Base-by-base conservation (phyloP, 2,113 vertebrate genomes). In the Neolamprologus falcicula region DNA sequence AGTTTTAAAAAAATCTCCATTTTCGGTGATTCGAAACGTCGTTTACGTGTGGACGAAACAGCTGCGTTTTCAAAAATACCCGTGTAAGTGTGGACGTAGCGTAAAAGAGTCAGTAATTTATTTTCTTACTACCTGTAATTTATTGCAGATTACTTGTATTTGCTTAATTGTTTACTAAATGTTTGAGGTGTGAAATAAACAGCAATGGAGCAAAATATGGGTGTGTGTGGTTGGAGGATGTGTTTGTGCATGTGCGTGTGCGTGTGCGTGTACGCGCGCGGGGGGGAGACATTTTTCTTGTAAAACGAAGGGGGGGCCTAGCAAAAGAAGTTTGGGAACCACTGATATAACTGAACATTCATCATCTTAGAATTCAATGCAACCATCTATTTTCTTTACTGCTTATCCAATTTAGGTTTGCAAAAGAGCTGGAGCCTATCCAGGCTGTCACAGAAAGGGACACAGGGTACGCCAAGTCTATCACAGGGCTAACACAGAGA, bases 341-440 rank as follows among this genome's bases (percentile, higher is more conserved):
- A 57, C 13, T 57, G 54, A 57, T 3, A 13, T 57, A 73, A 45
- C 37, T 26, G 14, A 17, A 17, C 24, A 76, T 76, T 76, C 40
- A 47, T 45, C 14, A 17, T 47, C 21, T 47, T 47, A 76, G 68
- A 76, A 28, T 76, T 76, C 68, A 26, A 76, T 73, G 40, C 40
- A 73, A 45, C 40, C 14, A 47, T 76, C 68, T 17, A 28, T 28
- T 76, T 47, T 47, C 24, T 47, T 76, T 28, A 76, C 21, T 17
- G 40, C 14, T 47, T 76, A 47, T 76, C 40, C 40, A 76, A 28
- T 76, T 76, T 47, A 76, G 68, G 14, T 76, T 47, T 73, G 68
- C 68, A 45, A 28, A 24, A 40, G 68, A 26, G 68, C 40, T 73
- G 40, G 24, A 76, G 40, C 68, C 9, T 19, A 47, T 28, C 68